phyloP scores from a whole-genome alignment of 1,140 invertebrate species.

The Melipona quadrifasciata region DNA sequence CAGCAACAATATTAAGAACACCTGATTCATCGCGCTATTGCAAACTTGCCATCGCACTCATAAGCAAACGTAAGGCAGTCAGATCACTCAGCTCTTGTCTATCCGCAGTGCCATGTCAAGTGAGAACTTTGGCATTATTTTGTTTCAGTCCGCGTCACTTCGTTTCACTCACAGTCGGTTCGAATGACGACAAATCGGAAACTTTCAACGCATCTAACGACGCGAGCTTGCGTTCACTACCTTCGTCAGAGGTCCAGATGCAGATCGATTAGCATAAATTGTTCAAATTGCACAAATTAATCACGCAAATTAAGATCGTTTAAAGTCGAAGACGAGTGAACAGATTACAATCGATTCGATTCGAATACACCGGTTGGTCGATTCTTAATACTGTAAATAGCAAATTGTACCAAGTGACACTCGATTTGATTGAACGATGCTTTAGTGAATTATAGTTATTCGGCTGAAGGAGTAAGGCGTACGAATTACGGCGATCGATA shows the following conservation, averaged over 20 bases:
- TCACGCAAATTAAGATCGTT: background rate
- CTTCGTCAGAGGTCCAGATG: background rate
- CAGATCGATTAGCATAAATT: background rate
- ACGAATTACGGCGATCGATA: background rate
- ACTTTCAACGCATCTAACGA: background rate
- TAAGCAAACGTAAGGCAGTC: background rate
- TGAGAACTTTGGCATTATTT: background rate
- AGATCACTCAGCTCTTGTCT: background rate
- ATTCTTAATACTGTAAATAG: no score
- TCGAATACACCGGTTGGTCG: no score
- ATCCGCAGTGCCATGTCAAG: background rate
- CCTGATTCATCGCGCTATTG: slow-evolving; percentile 30
- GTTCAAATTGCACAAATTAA: background rate
- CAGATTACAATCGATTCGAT: background rate
- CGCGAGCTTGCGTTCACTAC: background rate
- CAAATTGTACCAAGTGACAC: no score
- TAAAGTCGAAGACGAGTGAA: background rate
- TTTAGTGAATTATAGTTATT: background rate
- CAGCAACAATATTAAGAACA: background rate
- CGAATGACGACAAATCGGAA: no score
- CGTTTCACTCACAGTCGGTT: no score
- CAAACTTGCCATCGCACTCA: slow-evolving; percentile 26
- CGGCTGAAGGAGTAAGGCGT: no score
- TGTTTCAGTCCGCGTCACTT: background rate
- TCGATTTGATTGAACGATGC: no score